Percentiles rank a stretch among this genome's conserved stretches.
Conservation (phyloP, 1,140 invertebrate genomes). For the Hyles vespertilio region DNA sequence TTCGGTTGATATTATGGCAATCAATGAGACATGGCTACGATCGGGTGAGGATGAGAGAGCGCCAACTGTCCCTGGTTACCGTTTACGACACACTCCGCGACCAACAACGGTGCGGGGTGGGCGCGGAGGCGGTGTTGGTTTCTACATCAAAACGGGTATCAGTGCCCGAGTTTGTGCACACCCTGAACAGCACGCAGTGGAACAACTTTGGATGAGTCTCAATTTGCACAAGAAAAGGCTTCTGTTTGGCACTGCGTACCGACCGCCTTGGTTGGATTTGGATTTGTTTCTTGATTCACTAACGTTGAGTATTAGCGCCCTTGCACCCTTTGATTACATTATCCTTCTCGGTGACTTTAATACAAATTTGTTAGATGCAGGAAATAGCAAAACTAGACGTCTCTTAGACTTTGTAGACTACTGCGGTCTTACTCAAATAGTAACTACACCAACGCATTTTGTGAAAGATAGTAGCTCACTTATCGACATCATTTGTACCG, state of each 20-base stretch:
- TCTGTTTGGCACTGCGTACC: conserved; percentile 8
- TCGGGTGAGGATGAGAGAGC: conserved; percentile 10
- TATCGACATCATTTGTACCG: conserved; percentile 5
- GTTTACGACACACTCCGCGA: conserved; percentile 5
- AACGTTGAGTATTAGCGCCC: conserved; percentile 11
- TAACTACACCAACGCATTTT: conserved; percentile 11
- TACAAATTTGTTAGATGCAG: too few relatives aligned
- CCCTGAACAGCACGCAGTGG: neutral
- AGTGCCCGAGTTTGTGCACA: neutral
- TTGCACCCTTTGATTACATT: conserved; percentile 15
- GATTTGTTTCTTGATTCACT: neutral
- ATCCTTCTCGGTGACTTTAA: conserved; percentile 25
- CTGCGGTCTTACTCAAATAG: conserved; percentile 4
- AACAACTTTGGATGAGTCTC: conserved; percentile 12
- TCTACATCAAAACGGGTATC: conserved; percentile 9
- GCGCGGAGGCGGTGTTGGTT: conserved; percentile 11
- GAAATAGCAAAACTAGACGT: conserved; percentile 2
- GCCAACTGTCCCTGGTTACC: conserved; percentile 6
- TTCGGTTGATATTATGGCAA: conserved; percentile 12
- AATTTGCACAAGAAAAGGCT: neutral
- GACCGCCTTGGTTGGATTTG: conserved; percentile 1
- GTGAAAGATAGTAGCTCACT: conserved; percentile 5
- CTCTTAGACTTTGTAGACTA: conserved; percentile 1
- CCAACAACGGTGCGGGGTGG: neutral
- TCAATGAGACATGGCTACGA: conserved; percentile 21